These are phyloP conservation scores for Tanypteryx hageni DNA, from an alignment of 2,888 invertebrate genomes.

Conservation along the genomic window DNA sequence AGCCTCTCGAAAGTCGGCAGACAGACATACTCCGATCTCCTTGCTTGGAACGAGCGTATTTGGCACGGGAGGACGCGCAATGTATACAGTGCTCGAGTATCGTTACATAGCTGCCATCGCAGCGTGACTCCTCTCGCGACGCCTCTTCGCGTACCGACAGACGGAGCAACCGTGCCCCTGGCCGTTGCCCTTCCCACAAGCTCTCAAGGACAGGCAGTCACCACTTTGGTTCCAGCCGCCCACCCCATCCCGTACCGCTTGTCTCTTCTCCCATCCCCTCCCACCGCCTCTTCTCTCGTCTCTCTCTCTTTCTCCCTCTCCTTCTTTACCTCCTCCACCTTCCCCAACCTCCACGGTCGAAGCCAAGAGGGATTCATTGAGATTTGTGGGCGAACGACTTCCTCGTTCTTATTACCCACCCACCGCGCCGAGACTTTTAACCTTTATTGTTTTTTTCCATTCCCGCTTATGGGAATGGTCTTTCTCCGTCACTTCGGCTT, in stretches of 20 bases:
- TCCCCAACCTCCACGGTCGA: neutral
- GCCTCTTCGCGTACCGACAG: neutral
- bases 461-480: slow-evolving; percentile 5
- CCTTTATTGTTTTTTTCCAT: neutral
- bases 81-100: neutral
- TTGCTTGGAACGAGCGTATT: neutral
- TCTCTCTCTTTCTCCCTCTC: neutral
- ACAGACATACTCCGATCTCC: neutral
- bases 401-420: slow-evolving; percentile 2
- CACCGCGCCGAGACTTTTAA: neutral
- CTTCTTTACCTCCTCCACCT: too few species aligned
- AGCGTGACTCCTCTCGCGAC: too few species aligned
- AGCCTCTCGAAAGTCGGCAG: neutral
- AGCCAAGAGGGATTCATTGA: slow-evolving; percentile 41
- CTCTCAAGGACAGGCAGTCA: slow-evolving; percentile 51
- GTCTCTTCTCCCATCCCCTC: neutral
- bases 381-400: slow-evolving; percentile 45
- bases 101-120: neutral
- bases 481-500: neutral
- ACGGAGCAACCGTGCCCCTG: slow-evolving; percentile 33
- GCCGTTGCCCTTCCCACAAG: slow-evolving; percentile 47
- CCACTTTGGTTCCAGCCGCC: slow-evolving; percentile 29
- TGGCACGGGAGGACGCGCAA: neutral
- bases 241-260: slow-evolving; percentile 16
- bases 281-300: neutral